phyloP scores from a whole-genome alignment of 64 coral and sea anemone species.

The Exaiptasia diaphana region DNA sequence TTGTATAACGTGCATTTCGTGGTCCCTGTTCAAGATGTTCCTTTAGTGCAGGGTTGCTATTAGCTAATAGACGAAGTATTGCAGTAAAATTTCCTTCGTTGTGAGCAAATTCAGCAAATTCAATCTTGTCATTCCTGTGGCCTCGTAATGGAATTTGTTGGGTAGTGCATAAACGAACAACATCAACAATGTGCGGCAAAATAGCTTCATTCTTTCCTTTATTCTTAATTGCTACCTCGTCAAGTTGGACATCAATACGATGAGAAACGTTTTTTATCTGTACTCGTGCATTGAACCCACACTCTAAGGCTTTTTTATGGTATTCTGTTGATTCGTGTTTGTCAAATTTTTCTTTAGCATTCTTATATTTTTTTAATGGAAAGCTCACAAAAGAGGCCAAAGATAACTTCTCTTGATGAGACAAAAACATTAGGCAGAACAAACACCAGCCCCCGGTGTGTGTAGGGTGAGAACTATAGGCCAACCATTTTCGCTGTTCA shows the following conservation, averaged over 20 bases:
- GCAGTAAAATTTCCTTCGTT: conserved; percentile 68
- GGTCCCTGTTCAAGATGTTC: conserved; percentile 40
- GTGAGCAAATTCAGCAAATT: conserved; percentile 58
- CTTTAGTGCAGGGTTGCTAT: conserved; percentile 53
- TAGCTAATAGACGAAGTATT: conserved; percentile 67
- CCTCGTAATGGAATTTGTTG: conserved; percentile 54
- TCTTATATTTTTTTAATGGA: conserved; percentile 7
- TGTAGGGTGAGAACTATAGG: background rate
- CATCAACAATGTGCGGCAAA: conserved; percentile 24
- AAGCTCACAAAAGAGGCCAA: conserved; percentile 12
- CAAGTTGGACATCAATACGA: conserved; percentile 54
- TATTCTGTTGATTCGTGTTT: conserved; percentile 38
- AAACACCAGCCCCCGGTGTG: background rate
- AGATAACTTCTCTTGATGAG: background rate
- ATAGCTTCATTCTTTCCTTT: background rate
- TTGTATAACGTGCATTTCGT: conserved; percentile 47
- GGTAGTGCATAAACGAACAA: conserved; percentile 55
- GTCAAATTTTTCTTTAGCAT: conserved; percentile 34
- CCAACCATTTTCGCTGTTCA: conserved; percentile 2
- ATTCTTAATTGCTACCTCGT: background rate
- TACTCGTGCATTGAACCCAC: conserved; percentile 37
- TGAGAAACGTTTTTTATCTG: conserved; percentile 64
- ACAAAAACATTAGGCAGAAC: background rate
- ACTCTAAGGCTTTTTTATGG: conserved; percentile 55
- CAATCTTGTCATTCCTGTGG: conserved; percentile 67